Percentiles rank a stretch among this genome's conserved stretches.
Conservation (phyloP, 2,888 invertebrate genomes). For the Cinara cedri region DNA sequence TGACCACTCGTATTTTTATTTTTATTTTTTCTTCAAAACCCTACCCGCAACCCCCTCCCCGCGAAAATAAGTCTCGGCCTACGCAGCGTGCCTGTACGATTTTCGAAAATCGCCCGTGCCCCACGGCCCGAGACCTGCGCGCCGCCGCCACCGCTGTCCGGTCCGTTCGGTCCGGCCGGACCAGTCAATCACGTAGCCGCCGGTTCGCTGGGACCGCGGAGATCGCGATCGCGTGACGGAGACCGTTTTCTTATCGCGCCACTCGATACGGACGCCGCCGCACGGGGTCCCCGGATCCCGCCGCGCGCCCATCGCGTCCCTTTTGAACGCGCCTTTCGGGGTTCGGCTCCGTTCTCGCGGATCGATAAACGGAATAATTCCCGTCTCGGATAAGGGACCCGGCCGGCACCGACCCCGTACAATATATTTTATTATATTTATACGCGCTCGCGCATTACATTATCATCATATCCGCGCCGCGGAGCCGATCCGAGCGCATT, state of each 20-base stretch:
- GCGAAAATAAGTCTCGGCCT: too few relatives aligned
- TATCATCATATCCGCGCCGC: too few relatives aligned
- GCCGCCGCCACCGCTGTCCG: too few relatives aligned
- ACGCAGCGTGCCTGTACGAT: too few relatives aligned
- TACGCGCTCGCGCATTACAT: background rate
- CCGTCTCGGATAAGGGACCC: constrained; percentile 31
- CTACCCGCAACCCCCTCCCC: too few relatives aligned
- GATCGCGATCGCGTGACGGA: background rate
- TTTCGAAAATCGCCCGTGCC: too few relatives aligned
- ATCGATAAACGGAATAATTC: constrained; percentile 47
- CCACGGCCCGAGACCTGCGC: too few relatives aligned
- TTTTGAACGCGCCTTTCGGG: constrained; percentile 1
- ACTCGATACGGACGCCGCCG: background rate
- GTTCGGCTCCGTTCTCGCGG: constrained; percentile 1
- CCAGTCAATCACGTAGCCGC: too few relatives aligned
- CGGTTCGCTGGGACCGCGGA: background rate
- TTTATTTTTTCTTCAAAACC: too few relatives aligned
- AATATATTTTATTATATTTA: background rate
- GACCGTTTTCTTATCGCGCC: background rate
- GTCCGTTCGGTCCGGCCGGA: too few relatives aligned
- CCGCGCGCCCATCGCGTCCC: background rate
- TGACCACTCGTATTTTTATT: too few relatives aligned
- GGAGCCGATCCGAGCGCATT: constrained; percentile 1
- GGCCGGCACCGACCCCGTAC: too few relatives aligned
- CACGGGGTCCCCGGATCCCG: background rate